These are phyloP conservation scores for Liasis olivaceus DNA, from an alignment of 2,797 vertebrate species.

Conservation along the genomic window DNA sequence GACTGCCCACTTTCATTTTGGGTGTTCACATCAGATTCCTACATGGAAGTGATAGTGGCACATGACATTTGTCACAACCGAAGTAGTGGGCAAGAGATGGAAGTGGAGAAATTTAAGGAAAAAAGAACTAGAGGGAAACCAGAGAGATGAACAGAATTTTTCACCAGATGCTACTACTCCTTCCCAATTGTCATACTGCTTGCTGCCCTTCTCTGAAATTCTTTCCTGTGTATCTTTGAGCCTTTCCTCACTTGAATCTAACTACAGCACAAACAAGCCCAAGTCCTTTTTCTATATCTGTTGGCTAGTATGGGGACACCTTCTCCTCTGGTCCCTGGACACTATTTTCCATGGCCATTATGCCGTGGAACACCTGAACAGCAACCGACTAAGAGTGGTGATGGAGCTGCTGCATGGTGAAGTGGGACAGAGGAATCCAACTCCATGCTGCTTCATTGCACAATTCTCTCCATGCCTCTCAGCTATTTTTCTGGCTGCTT, in stretches of 20 bases:
- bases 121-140: slow-evolving; percentile 32
- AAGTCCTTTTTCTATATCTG: neutral
- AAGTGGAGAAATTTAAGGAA: slow-evolving; percentile 36
- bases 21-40: neutral
- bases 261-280: neutral
- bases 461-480: neutral
- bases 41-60: neutral
- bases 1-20: neutral
- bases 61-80: neutral
- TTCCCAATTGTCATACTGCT: no score
- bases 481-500: neutral
- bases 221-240: neutral
- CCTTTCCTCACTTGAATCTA: neutral
- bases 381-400: neutral
- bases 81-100: slow-evolving; percentile 27
- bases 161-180: neutral
- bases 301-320: neutral
- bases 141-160: slow-evolving; percentile 10
- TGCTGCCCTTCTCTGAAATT: neutral
- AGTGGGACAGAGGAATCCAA: neutral
- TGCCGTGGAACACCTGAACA: neutral
- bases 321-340: neutral
- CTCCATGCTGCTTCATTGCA: neutral
- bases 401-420: neutral
- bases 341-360: neutral